These are phyloP conservation scores for Limnephilus marmoratus DNA, from an alignment of 2,888 invertebrate species.

Conservation along the genomic window DNA sequence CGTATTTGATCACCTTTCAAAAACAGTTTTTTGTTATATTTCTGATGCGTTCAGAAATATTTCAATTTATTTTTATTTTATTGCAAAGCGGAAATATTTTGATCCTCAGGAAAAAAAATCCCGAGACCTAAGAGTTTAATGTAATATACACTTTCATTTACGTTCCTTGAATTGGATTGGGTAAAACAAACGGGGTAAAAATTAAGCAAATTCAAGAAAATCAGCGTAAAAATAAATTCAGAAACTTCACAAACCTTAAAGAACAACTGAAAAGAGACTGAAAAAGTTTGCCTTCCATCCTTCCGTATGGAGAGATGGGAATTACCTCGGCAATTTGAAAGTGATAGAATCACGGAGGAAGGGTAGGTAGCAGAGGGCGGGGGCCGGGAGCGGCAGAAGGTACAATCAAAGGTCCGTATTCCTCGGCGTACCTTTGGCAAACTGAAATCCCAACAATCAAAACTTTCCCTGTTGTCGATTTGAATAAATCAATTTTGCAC, in stretches of 20 bases:
- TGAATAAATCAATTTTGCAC: constrained; percentile 60
- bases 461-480: constrained; percentile 55
- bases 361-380: neutral
- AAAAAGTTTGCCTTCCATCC: constrained; percentile 7
- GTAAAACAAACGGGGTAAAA: neutral
- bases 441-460: constrained; percentile 54
- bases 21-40: no score
- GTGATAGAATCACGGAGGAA: constrained; percentile 21
- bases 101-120: no score
- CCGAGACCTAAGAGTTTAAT: no score
- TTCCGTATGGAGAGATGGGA: constrained; percentile 33
- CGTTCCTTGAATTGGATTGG: neutral
- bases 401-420: constrained; percentile 27
- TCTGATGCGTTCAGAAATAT: no score
- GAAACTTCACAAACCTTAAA: constrained; percentile 11
- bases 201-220: constrained; percentile 17
- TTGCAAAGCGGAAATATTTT: no score
- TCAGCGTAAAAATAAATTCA: constrained; percentile 50
- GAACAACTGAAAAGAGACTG: constrained; percentile 25
- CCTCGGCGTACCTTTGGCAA: constrained; percentile 34
- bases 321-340: constrained; percentile 25
- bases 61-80: no score
- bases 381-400: neutral
- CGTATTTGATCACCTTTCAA: no score
- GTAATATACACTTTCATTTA: neutral